phyloP scores from a whole-genome alignment of 2,797 vertebrate species.

The Arrhamphus sclerolepis region DNA sequence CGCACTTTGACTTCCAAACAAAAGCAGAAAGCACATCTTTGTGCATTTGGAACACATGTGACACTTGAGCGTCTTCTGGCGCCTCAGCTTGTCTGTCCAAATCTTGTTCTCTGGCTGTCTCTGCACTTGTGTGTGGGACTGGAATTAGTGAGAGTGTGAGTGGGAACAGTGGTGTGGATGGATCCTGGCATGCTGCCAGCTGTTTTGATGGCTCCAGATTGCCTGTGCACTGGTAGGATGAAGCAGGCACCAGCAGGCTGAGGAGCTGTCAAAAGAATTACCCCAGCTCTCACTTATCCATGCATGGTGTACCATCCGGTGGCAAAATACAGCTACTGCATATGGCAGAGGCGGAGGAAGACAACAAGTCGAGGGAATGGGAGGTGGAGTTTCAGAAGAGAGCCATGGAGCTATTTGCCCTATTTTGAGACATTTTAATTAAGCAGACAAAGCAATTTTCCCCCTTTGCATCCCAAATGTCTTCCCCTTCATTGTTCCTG shows the following conservation, averaged over 20 bases:
- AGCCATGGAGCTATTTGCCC: slow-evolving; percentile 60
- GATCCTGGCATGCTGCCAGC: slow-evolving; percentile 69
- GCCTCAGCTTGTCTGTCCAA: slow-evolving; percentile 35
- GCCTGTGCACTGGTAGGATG: slow-evolving; percentile 76
- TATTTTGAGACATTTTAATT: slow-evolving; percentile 78
- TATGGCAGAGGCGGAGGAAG: slow-evolving; percentile 63
- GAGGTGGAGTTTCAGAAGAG: slow-evolving; percentile 60
- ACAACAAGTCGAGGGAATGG: slow-evolving; percentile 45
- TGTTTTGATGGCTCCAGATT: slow-evolving; percentile 82
- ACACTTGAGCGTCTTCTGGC: slow-evolving; percentile 39
- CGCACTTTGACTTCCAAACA: slow-evolving; percentile 13
- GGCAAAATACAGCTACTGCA: slow-evolving; percentile 88
- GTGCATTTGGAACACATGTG: slow-evolving; percentile 18
- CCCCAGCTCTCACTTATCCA: slow-evolving; percentile 81
- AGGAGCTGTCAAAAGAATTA: slow-evolving; percentile 80
- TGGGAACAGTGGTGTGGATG: slow-evolving; percentile 58
- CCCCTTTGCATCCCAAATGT: slow-evolving; percentile 71
- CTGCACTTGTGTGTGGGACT: slow-evolving; percentile 39
- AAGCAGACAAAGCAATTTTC: slow-evolving; percentile 78
- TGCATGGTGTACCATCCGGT: slow-evolving; percentile 92
- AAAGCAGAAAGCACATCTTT: slow-evolving; percentile 28
- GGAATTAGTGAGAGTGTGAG: slow-evolving; percentile 52
- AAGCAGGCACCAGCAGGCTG: slow-evolving; percentile 76
- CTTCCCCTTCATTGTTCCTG: slow-evolving; percentile 72
- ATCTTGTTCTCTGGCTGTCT: slow-evolving; percentile 40